Percentiles rank a stretch among this genome's conserved stretches.
These are phyloP conservation scores for Xylota segnis DNA, from an alignment of 2,888 invertebrate species.

Conservation along the genomic window DNA sequence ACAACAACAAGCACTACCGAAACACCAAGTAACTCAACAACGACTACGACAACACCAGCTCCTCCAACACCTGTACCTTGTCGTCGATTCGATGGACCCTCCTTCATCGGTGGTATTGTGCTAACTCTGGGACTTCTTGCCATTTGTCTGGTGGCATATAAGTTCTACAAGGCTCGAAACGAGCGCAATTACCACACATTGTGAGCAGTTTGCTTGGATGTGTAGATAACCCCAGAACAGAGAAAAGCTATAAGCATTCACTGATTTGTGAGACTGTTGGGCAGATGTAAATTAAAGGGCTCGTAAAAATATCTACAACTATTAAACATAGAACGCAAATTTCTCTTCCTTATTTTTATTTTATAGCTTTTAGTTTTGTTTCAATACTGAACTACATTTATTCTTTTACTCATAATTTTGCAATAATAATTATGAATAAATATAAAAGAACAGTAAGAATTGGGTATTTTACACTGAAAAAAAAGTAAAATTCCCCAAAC, in stretches of 20 bases:
- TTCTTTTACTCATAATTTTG: background rate
- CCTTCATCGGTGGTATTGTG: constrained; percentile 94
- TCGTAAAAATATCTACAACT: constrained; percentile 64
- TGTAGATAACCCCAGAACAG: constrained; percentile 52
- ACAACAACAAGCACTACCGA: constrained; percentile 76
- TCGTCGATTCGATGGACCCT: constrained; percentile 89
- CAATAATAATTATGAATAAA: constrained; percentile 8
- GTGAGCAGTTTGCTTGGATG: constrained; percentile 85
- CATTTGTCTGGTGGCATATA: constrained; percentile 92
- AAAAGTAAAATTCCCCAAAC: background rate
- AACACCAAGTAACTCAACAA: constrained; percentile 72
- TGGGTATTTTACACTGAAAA: constrained; percentile 17
- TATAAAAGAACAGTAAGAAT: constrained; percentile 11
- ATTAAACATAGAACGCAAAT: constrained; percentile 40
- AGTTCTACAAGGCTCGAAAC: constrained; percentile 94
- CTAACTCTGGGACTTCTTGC: constrained; percentile 91
- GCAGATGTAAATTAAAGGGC: constrained; percentile 62
- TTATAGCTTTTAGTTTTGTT: constrained; percentile 26
- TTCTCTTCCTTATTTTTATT: constrained; percentile 20
- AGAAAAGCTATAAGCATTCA: constrained; percentile 49
- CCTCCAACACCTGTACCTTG: constrained; percentile 82
- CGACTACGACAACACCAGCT: constrained; percentile 78
- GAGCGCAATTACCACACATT: constrained; percentile 95
- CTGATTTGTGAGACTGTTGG: constrained; percentile 65
- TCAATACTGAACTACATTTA: constrained; percentile 2